These are phyloP conservation scores for Chalcosyrphus nemorum DNA, from an alignment of 2,888 invertebrate species.

Conservation along the genomic window DNA sequence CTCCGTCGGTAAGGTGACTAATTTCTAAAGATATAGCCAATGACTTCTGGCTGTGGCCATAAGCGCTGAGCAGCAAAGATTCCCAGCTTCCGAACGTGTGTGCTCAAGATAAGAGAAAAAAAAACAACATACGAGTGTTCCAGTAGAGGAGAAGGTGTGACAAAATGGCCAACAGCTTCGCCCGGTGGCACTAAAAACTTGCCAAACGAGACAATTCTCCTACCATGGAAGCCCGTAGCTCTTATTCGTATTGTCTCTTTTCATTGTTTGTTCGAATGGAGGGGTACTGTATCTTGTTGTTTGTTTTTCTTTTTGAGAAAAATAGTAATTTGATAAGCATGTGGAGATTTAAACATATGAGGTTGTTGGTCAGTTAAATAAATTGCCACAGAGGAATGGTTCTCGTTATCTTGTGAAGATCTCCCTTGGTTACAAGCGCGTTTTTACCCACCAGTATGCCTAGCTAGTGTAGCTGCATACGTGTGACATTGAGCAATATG, in stretches of 20 bases:
- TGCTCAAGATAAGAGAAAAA: slow-evolving; percentile 43
- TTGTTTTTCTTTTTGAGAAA: background rate
- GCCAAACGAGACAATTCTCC: slow-evolving; percentile 13
- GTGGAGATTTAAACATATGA: background rate
- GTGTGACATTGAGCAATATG: too few species aligned
- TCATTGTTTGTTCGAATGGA: background rate
- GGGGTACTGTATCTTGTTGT: too few species aligned
- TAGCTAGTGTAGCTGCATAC: too few species aligned
- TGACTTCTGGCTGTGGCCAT: slow-evolving; percentile 40
- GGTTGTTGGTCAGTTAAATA: background rate
- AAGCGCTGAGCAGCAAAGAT: too few species aligned
- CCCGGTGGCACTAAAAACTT: slow-evolving; percentile 26
- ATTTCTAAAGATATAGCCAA: slow-evolving; percentile 41
- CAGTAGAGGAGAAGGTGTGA: slow-evolving; percentile 30
- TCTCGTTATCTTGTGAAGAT: background rate
- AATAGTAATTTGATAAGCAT: background rate
- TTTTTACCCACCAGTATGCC: too few species aligned
- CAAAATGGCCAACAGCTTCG: slow-evolving; percentile 42
- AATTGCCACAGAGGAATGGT: background rate
- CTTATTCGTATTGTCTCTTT: slow-evolving; percentile 15
- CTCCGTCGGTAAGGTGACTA: slow-evolving; percentile 31
- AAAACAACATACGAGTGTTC: too few species aligned
- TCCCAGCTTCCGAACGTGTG: slow-evolving; percentile 56
- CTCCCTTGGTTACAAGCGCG: background rate
- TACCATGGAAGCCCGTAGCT: background rate